Percentiles rank a stretch among this genome's conserved stretches.
Conservation (phyloP, 2,797 vertebrate species). For the Chloroceryle inda region DNA sequence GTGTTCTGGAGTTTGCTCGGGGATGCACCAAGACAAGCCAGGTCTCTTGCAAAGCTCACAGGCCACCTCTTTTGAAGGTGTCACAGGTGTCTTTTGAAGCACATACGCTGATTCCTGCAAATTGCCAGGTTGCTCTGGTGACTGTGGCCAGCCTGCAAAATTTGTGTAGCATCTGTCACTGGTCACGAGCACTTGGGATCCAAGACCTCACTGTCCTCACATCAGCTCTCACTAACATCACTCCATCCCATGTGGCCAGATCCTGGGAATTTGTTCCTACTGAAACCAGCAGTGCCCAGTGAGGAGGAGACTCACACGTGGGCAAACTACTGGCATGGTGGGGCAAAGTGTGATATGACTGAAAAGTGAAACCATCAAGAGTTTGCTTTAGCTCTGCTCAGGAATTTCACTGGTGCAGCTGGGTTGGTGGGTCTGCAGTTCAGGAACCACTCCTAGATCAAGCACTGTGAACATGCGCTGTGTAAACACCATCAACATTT, state of each 20-base stretch:
- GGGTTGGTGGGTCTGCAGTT: not conserved
- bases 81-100: not conserved
- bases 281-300: not conserved
- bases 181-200: not conserved
- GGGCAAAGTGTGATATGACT: accelerated
- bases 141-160: not conserved
- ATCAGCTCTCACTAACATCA: not conserved
- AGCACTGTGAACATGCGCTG: not conserved
- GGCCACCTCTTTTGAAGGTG: not conserved
- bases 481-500: not conserved
- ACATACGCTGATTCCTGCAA: not conserved
- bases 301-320: not conserved
- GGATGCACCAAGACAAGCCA: not conserved
- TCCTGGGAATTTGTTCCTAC: not conserved
- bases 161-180: not conserved
- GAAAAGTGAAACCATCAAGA: not conserved
- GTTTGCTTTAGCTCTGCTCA: not conserved
- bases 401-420: not conserved
- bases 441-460: slow-evolving; percentile 45
- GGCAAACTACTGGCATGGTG: no score
- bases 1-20: not conserved
- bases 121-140: not conserved
- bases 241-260: not conserved
- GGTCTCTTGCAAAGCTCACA: not conserved
- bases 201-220: not conserved